phyloP scores from a whole-genome alignment of 2,113 vertebrate genomes.

The Candoia aspera region DNA sequence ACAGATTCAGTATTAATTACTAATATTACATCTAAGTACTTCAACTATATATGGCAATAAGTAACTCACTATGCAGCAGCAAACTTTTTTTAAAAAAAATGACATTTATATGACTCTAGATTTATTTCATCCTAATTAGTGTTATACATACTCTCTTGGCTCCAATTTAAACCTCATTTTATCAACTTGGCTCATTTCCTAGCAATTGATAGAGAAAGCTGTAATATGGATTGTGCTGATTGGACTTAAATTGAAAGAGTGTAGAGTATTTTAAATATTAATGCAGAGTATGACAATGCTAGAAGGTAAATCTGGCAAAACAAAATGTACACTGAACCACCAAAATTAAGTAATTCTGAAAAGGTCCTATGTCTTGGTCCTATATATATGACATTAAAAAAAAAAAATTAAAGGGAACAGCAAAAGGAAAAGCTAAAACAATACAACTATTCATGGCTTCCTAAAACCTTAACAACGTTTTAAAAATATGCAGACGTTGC shows the following conservation, averaged over 20 bases:
- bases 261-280: background rate
- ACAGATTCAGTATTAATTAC: background rate
- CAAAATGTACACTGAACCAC: background rate
- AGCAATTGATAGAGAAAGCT: background rate
- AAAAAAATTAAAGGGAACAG: background rate
- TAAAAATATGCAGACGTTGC: background rate
- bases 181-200: background rate
- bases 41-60: background rate
- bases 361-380: background rate
- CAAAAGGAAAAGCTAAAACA: background rate
- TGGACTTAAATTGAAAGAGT: background rate
- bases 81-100: background rate
- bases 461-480: background rate
- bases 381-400: no score
- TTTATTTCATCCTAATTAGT: background rate
- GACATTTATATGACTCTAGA: background rate
- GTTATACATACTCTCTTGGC: background rate
- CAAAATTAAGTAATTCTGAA: conserved; percentile 1
- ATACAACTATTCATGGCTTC: background rate
- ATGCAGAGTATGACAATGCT: background rate
- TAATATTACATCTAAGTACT: background rate
- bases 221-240: background rate
- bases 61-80: background rate
- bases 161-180: background rate
- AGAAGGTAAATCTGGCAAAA: background rate